phyloP scores from a whole-genome alignment of 2,888 invertebrate species.

The Melanostoma mellinum region DNA sequence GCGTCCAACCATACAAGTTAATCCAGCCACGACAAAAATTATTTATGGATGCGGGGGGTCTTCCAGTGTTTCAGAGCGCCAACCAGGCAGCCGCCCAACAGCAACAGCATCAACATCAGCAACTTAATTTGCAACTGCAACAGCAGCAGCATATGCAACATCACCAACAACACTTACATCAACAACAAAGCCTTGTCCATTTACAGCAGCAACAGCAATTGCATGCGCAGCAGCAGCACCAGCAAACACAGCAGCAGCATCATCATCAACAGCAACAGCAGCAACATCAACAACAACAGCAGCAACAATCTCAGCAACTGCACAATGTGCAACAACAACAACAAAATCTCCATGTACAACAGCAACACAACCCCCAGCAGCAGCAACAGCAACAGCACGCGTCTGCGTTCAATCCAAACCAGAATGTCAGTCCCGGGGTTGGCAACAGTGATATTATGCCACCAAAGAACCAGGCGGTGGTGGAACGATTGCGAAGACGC shows the following conservation, averaged over 20 bases:
- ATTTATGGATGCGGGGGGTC: slow-evolving; percentile 83
- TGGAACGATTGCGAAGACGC: slow-evolving; percentile 92
- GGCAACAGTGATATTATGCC: slow-evolving; percentile 85
- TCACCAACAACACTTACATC: slow-evolving; percentile 82
- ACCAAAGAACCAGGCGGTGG: slow-evolving; percentile 92
- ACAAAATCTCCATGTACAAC: slow-evolving; percentile 77
- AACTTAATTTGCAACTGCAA: slow-evolving; percentile 79
- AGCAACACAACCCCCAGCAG: slow-evolving; percentile 77
- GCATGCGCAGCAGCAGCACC: slow-evolving; percentile 73
- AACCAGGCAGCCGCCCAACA: slow-evolving; percentile 81
- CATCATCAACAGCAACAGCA: slow-evolving; percentile 77
- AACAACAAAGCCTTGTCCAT: slow-evolving; percentile 76
- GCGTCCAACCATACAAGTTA: slow-evolving; percentile 75
- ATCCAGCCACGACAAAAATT: slow-evolving; percentile 78
- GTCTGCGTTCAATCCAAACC: slow-evolving; percentile 74
- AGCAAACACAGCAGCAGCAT: slow-evolving; percentile 74
- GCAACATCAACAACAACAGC: slow-evolving; percentile 72
- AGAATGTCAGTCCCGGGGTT: slow-evolving; percentile 61
- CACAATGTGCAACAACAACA: slow-evolving; percentile 74
- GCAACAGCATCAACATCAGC: slow-evolving; percentile 76
- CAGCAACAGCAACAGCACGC: slow-evolving; percentile 67
- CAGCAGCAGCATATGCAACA: slow-evolving; percentile 85
- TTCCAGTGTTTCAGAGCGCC: slow-evolving; percentile 83
- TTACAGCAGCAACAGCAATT: slow-evolving; percentile 74
- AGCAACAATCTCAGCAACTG: slow-evolving; percentile 78